Base-by-base conservation (phyloP, 2,888 invertebrate species). In the Folsomia candida region DNA sequence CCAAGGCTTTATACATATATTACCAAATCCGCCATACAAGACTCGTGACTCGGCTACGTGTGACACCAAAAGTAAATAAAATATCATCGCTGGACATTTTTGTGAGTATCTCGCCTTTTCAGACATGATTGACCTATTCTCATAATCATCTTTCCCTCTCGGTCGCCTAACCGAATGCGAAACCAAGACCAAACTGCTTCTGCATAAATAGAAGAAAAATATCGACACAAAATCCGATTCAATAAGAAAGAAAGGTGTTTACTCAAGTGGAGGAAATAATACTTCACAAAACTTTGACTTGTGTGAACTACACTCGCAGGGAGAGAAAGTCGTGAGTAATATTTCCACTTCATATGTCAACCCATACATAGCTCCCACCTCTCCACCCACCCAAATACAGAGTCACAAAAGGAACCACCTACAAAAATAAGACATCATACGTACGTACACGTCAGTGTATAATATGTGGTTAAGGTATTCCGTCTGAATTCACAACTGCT, bases 321-420 rank as follows among this genome's bases (percentile, higher is more conserved):
- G 54, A 54, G 54, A 54, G 54, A 54, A 54, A 54, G 22, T 54
- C 54, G 54, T 4, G 37, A 37, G 54, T 54, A 54, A 54, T 54
- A 54, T 54, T 54, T 54, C 54, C 54, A 54, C 54, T 22, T 54
- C 54, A 54, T 54, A 54, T 20, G 54, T n/a, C 54, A 54, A 22
- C 54, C 20, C 22, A 54, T 18, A 47, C 9, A 47, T 20, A 54
- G n/a, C 37, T 37, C 37, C 4, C 37, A 37, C 37, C 37, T 4
- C 14, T 14, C 4, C 37, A 37, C n/a, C n/a, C n/a, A n/a, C n/a
- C n/a, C n/a, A n/a, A n/a, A n/a, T n/a, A n/a, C n/a, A n/a, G n/a
- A n/a, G n/a, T n/a, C n/a, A 37, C 37, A 37, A 37, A 14, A 14
- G 6, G 14, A 37, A 37, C 37, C 14, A 37, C 14, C 6, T 6